Conservation (phyloP, 2,113 vertebrate genomes). For the Sclerurus mexicanus region DNA sequence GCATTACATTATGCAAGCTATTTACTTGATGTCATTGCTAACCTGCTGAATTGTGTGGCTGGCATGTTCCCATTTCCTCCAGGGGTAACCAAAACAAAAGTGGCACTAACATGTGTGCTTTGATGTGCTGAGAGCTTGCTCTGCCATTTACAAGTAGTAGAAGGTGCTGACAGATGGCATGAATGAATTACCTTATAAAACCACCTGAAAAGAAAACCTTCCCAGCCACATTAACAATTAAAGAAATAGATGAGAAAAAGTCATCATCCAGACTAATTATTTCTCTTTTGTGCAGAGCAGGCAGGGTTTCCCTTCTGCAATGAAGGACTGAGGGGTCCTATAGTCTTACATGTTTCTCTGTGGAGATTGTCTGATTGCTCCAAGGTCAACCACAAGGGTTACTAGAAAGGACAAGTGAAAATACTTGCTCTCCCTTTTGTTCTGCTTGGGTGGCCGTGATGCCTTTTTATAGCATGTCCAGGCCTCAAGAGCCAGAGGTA, state of each 20-base stretch:
- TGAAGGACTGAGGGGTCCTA: neutral
- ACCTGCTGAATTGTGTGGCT: conserved; percentile 10
- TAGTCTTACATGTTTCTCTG: neutral
- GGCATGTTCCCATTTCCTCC: conserved; percentile 22
- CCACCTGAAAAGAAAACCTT: neutral
- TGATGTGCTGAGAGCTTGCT: neutral
- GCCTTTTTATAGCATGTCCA: neutral
- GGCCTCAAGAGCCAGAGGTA: neutral
- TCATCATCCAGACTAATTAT: neutral
- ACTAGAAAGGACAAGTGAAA: neutral
- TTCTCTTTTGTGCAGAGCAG: neutral
- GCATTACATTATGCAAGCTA: neutral
- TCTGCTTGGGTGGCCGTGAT: neutral
- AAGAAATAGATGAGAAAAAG: neutral
- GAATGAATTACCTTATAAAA: neutral
- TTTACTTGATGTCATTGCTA: conserved; percentile 7
- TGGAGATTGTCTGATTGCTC: neutral
- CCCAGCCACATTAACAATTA: conserved; percentile 13
- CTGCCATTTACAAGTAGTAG: neutral
- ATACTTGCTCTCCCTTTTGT: neutral
- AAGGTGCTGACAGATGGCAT: conserved; percentile 41
- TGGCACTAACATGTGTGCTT: conserved; percentile 25
- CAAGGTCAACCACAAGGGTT: neutral
- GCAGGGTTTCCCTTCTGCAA: neutral
- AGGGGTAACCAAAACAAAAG: conserved; percentile 33